A percentile compares a stretch with the other conserved stretches of the same genome.
These are phyloP conservation scores for Stomatorhinus walkeri DNA, from an alignment of 2,797 vertebrate genomes.

Conservation along the genomic window DNA sequence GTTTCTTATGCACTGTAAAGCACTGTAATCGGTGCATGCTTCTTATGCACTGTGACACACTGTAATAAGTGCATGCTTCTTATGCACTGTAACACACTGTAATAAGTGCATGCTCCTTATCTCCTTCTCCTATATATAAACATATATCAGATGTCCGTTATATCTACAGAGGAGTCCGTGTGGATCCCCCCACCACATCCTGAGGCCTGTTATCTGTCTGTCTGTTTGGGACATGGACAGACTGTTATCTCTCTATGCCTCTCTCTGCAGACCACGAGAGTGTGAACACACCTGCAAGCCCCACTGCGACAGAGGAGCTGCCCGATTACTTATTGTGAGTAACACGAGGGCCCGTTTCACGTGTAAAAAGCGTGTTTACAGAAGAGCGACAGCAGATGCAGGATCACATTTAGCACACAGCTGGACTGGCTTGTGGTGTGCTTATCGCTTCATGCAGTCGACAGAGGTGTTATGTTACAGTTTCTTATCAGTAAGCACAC, in stretches of 20 bases:
- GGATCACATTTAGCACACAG: background rate
- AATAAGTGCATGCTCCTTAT: background rate
- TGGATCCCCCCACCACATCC: background rate
- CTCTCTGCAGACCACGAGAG: constrained; percentile 50
- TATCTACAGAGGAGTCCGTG: background rate
- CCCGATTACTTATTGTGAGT: constrained; percentile 77
- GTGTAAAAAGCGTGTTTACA: background rate
- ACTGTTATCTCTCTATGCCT: constrained; percentile 12
- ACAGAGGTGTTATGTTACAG: background rate
- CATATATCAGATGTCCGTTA: background rate
- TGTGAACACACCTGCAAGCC: constrained; percentile 56
- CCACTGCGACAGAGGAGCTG: constrained; percentile 51
- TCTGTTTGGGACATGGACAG: background rate
- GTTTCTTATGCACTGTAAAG: background rate
- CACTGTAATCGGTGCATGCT: background rate
- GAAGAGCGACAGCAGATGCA: background rate
- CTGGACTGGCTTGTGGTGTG: background rate
- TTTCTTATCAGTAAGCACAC: background rate
- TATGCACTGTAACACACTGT: no score
- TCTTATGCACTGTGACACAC: background rate
- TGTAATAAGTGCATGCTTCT: no score
- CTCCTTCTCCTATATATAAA: background rate
- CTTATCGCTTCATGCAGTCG: background rate
- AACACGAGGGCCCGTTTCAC: constrained; percentile 19
- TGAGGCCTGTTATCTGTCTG: constrained; percentile 28